phyloP scores from a whole-genome alignment of 2,888 invertebrate genomes.

The Parthenolecanium corni region DNA sequence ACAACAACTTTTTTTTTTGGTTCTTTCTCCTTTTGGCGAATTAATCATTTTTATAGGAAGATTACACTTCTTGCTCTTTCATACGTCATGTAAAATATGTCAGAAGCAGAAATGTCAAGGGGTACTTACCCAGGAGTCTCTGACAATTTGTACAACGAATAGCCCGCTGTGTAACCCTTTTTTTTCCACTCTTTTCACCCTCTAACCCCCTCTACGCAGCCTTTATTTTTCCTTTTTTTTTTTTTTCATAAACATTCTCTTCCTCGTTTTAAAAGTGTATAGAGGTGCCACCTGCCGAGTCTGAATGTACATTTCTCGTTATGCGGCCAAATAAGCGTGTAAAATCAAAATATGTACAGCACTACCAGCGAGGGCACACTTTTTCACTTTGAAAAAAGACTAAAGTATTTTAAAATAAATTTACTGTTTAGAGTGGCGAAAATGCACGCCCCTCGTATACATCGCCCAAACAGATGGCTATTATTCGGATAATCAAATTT shows the following conservation, averaged over 20 bases:
- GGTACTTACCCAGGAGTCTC: conserved; percentile 21
- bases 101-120: conserved; percentile 26
- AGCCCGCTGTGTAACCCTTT: conserved; percentile 23
- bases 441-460: background rate
- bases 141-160: conserved; percentile 22
- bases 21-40: conserved; percentile 23
- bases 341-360: conserved; percentile 20
- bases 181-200: background rate
- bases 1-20: background rate
- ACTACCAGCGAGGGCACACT: background rate
- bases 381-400: background rate
- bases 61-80: conserved; percentile 26
- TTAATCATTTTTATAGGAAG: conserved; percentile 28
- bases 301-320: conserved; percentile 16
- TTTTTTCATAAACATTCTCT: too few species aligned
- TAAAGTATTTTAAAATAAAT: conserved; percentile 14
- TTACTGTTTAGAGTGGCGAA: background rate
- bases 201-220: too few species aligned
- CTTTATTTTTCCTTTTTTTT: too few species aligned
- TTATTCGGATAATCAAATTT: background rate
- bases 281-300: conserved; percentile 14
- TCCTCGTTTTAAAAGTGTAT: background rate
- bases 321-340: conserved; percentile 11
- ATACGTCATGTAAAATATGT: conserved; percentile 25
- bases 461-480: background rate